A percentile compares a stretch with the other conserved stretches of the same genome.
These are phyloP conservation scores for Microctonus hyperodae DNA, from an alignment of 2,888 invertebrate species.

Conservation along the genomic window DNA sequence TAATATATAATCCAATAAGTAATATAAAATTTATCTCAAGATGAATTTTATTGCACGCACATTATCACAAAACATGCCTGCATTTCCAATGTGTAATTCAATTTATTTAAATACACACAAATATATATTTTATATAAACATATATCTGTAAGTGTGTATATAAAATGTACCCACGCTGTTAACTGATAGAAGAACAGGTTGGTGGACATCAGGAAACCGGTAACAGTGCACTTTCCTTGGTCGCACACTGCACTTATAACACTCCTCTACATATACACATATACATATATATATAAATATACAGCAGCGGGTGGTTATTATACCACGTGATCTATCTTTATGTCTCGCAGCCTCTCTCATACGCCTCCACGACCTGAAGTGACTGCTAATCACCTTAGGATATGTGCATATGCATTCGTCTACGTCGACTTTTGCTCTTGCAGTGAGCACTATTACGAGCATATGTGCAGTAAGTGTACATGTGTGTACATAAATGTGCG, in stretches of 20 bases:
- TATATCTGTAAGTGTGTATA: conserved; percentile 7
- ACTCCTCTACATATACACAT: too few relatives aligned
- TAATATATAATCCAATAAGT: background rate
- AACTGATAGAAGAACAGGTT: conserved; percentile 33
- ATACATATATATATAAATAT: too few relatives aligned
- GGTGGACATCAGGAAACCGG: conserved; percentile 34
- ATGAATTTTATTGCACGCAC: background rate
- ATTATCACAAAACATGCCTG: background rate
- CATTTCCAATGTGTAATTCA: conserved; percentile 1
- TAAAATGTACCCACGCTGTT: conserved; percentile 13
- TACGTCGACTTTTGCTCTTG: background rate
- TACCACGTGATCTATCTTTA: conserved; percentile 35
- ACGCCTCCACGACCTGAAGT: conserved; percentile 34
- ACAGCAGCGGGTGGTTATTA: conserved; percentile 36
- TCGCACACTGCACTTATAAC: conserved; percentile 15
- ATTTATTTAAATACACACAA: background rate
- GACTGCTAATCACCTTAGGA: conserved; percentile 21
- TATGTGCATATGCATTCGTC: background rate
- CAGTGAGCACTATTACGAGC: background rate
- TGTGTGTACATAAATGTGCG: too few relatives aligned
- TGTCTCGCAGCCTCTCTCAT: conserved; percentile 29
- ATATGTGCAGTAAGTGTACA: too few relatives aligned
- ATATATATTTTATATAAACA: conserved; percentile 4
- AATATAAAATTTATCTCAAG: background rate
- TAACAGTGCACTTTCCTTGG: conserved; percentile 30